These are phyloP conservation scores for Umimayanthus kanabou DNA, from an alignment of 92 coral and sea anemone species.

Conservation along the genomic window DNA sequence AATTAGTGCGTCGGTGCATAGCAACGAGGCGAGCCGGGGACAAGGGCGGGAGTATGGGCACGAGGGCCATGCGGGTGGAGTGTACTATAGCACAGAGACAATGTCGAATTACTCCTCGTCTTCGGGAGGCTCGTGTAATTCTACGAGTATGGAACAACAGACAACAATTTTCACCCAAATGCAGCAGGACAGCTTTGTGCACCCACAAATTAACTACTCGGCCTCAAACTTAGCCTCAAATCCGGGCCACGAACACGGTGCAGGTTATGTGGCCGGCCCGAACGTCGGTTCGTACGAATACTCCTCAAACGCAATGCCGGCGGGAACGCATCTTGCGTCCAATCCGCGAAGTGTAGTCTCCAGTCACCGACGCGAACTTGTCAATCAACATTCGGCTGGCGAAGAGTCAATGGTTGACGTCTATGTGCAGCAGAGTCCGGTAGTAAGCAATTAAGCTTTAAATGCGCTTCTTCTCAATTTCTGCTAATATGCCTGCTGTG, in stretches of 20 bases:
- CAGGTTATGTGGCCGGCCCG: slow-evolving; percentile 53
- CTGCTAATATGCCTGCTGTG: not conserved
- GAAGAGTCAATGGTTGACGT: slow-evolving; percentile 99
- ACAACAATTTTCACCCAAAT: slow-evolving; percentile 51
- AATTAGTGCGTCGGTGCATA: slow-evolving; percentile 67
- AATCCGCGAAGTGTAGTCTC: slow-evolving; percentile 70
- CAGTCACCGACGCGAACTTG: slow-evolving; percentile 82
- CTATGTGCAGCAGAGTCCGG: slow-evolving; percentile 98
- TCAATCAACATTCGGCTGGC: slow-evolving; percentile 84
- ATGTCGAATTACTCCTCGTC: slow-evolving; percentile 89
- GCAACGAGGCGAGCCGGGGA: slow-evolving; percentile 78
- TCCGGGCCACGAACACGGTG: slow-evolving; percentile 66
- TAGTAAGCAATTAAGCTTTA: slow-evolving; percentile 79
- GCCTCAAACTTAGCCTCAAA: slow-evolving; percentile 64
- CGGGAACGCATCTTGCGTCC: slow-evolving; percentile 74
- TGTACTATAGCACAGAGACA: slow-evolving; percentile 86
- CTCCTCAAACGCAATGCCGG: slow-evolving; percentile 45
- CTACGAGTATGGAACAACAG: slow-evolving; percentile 73
- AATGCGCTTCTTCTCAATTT: not conserved
- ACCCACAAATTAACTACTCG: slow-evolving; percentile 63
- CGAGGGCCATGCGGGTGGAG: slow-evolving; percentile 58
- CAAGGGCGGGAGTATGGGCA: slow-evolving; percentile 71
- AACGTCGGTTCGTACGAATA: slow-evolving; percentile 52
- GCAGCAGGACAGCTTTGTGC: slow-evolving; percentile 41
- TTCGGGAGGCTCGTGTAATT: slow-evolving; percentile 69